Evolutionary conservation across 2,797 vertebrate species (phyloP), one percentile per base, ranked within the genome.

Genomic region (Echiichthys vipera): DNA sequence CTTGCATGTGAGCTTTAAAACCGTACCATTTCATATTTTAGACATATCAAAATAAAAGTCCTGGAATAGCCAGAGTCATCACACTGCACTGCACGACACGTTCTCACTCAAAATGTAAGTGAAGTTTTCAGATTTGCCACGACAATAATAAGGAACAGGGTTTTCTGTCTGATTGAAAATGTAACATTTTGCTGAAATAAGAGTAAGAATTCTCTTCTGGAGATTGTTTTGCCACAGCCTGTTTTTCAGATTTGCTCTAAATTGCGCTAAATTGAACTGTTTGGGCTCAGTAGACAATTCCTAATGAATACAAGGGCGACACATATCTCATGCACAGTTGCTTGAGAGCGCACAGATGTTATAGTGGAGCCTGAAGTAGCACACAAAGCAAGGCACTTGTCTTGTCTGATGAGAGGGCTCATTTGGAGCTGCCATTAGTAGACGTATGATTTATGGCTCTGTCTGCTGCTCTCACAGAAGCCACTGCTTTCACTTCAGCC

Each of bases 361-460:
- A 71, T 86, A 91, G 93, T 83, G 88, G 78, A 88, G 93, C 88
- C 93, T 92, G 91, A 93, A 92, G 94, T 95, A 94, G 94, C 91
- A 89, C 84, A 94, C 88, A 92, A 90, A 93, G 94, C 82, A 93
- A 92, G 94, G 90, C 93, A 94, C 94, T 94, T 96, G 96, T 96
- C 95, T 96, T 75, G 93, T 95, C 91, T 94, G 95, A 96, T 96
- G 95, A 96, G 94, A 68, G 59, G 83, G 82, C 94, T 95, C 94
- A 91, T 97, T 95, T 96, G 92, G 95, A 96, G 92, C 92, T 96
- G 95, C 95, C 95, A 94, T 91, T 93, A 89, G 76, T 77, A 91
- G 92, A 95, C 91, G 57, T 89, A 68, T 97, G 96, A 97, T 97
- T 97, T 96, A 96, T 95, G 89, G 86, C 86, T 85, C 65, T 93